These are phyloP conservation scores for Calcarius lapponicus DNA, from an alignment of 2,797 vertebrate genomes.

Conservation along the genomic window DNA sequence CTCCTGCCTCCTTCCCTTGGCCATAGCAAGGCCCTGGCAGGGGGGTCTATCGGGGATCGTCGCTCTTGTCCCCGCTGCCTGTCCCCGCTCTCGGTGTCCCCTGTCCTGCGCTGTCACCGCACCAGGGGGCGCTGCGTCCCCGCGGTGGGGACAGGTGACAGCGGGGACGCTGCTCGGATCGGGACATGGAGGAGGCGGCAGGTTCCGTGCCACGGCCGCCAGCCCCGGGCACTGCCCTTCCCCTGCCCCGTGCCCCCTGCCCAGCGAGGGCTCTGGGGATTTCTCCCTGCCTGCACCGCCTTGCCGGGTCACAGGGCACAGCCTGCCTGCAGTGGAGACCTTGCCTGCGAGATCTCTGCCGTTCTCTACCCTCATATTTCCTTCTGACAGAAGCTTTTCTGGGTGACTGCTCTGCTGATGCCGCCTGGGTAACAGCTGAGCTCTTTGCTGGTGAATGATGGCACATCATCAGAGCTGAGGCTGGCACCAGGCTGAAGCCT, in stretches of 20 bases:
- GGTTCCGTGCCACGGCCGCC: rapidly evolving
- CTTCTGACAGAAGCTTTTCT: constrained; percentile 54
- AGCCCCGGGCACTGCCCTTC: background rate
- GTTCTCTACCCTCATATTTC: constrained; percentile 5
- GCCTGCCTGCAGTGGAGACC: constrained; percentile 21
- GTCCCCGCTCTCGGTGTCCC: background rate
- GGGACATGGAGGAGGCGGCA: background rate
- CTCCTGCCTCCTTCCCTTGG: background rate
- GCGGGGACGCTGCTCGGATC: rapidly evolving
- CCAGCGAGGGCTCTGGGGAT: background rate
- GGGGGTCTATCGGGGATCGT: background rate
- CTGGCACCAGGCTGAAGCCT: background rate
- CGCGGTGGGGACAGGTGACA: background rate
- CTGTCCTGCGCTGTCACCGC: background rate
- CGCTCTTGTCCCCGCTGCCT: background rate
- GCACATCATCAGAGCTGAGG: constrained; percentile 39
- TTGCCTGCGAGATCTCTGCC: constrained; percentile 35
- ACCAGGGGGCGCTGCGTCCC: background rate
- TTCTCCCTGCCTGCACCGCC: rapidly evolving
- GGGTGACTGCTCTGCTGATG: constrained; percentile 67
- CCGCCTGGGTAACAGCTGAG: constrained; percentile 59
- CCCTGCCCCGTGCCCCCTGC: background rate
- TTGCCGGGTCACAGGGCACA: rapidly evolving
- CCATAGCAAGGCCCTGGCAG: background rate
- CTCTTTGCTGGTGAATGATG: constrained; percentile 52